Conservation (phyloP, 2,888 invertebrate genomes). For the Trissonchulus latispiculum region DNA sequence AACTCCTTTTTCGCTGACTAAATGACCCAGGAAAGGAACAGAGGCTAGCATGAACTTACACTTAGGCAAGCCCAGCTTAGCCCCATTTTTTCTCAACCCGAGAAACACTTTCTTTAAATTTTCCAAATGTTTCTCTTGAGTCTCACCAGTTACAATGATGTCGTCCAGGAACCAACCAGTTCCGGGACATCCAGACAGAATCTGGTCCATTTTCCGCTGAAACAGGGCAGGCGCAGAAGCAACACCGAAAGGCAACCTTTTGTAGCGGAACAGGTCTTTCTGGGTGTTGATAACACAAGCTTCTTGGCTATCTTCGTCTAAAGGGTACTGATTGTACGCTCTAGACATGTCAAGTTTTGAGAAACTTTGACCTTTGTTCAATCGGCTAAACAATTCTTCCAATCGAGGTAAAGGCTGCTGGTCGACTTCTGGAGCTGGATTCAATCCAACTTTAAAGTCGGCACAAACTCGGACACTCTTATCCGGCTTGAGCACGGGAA, state of each 20-base stretch:
- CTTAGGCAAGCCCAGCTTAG: not conserved
- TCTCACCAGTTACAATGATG: slow-evolving; percentile 17
- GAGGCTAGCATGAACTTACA: not conserved
- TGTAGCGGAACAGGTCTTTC: slow-evolving; percentile 31
- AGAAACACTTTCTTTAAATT: not conserved
- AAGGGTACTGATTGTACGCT: slow-evolving; percentile 29
- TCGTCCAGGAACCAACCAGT: slow-evolving; percentile 27
- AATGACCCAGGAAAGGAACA: not conserved
- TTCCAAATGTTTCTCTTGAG: not conserved
- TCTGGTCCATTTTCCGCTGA: slow-evolving; percentile 31
- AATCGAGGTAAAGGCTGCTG: slow-evolving; percentile 25
- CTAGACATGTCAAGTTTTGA: slow-evolving; percentile 32
- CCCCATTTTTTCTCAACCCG: not conserved
- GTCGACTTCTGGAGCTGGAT: slow-evolving; percentile 23
- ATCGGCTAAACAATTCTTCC: slow-evolving; percentile 25
- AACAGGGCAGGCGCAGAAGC: slow-evolving; percentile 30
- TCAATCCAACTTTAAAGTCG: slow-evolving; percentile 33
- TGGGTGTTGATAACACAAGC: slow-evolving; percentile 30
- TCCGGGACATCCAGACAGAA: slow-evolving; percentile 27
- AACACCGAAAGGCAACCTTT: slow-evolving; percentile 31
- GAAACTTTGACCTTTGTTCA: slow-evolving; percentile 27
- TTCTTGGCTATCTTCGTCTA: slow-evolving; percentile 26
- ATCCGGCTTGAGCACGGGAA: slow-evolving; percentile 30
- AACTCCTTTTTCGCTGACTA: not conserved
- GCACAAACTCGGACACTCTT: slow-evolving; percentile 30